phyloP scores from a whole-genome alignment of 2,113 vertebrate species.

The Brienomyrus longianalis region DNA sequence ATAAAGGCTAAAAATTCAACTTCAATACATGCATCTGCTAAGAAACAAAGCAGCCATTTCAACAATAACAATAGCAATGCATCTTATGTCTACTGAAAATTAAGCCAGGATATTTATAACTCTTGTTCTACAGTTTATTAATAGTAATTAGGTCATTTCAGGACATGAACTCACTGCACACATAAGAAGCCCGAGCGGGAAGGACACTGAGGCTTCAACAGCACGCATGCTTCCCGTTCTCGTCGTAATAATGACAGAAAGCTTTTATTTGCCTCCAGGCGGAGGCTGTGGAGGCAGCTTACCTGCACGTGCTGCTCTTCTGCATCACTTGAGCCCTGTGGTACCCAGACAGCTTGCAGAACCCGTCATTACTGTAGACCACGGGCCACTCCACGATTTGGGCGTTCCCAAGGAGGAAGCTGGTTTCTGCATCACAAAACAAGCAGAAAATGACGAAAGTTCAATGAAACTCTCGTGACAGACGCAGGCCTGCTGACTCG shows the following conservation, averaged over 20 bases:
- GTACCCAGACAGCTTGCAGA: constrained; percentile 94
- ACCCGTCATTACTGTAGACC: constrained; percentile 98
- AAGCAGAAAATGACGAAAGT: background rate
- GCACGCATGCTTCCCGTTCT: background rate
- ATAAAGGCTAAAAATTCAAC: background rate
- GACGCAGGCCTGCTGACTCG: background rate
- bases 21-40: background rate
- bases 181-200: background rate
- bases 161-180: background rate
- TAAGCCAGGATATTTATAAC: background rate
- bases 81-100: background rate
- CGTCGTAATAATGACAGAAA: background rate
- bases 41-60: background rate
- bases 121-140: background rate
- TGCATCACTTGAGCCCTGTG: constrained; percentile 98
- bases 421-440: constrained; percentile 74
- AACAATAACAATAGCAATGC: background rate
- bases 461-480: background rate
- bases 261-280: background rate
- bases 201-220: background rate
- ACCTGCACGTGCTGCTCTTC: constrained; percentile 98
- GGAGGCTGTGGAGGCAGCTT: background rate
- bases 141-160: background rate
- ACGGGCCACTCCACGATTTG: constrained; percentile 97
- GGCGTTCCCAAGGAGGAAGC: constrained; percentile 94